Evolutionary conservation across 2,113 vertebrate genomes (phyloP), one percentile per base, ranked within the genome.

Genomic region (Lophotis ruficrista): DNA sequence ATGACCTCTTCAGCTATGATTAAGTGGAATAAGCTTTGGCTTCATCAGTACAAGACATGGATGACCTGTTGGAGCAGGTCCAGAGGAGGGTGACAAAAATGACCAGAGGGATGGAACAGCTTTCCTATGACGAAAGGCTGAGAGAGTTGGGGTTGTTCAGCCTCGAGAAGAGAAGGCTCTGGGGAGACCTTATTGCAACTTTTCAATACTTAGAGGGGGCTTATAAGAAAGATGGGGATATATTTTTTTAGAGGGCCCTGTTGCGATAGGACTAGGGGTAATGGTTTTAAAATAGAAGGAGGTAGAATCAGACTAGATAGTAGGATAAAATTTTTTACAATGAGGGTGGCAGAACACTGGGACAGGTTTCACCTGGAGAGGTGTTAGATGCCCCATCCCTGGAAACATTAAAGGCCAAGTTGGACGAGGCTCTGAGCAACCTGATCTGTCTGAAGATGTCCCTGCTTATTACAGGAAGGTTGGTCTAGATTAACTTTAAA

Each of bases 391-490:
- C 4, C 7, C 8, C 41, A 41, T 64, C 24, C 12, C 16, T 57
- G 41, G 19, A 41, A 22, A 31, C 9, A 16, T 17, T 65, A 24
- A 25, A 35, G 12, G 20, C 14, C 41, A 50, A 24, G 8, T 2
- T 89, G 20, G 14, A 48, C 0, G 0, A 6, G 14, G 8, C 4
- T 70, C 21, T 64, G 41, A 65, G 30, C 24, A 35, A 57, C 20
- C 20, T 48, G n/a, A 14, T 50, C 8, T 33, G 22, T 61, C 41
- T 45, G 22, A 35, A 37, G 43, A 45, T 70, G 54, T 61, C 37
- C 11, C 54, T 45, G 53, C 15, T 23, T 3, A 23, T 10, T 28
- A 18, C 11, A 33, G 8, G 14, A 23, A 4, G 1, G 2, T 28
- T 31, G 27, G 14, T 43, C 20, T 68, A 43, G 17, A 23, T 8